phyloP scores from a whole-genome alignment of 2,888 invertebrate species.

The Exephanes ischioxanthus region DNA sequence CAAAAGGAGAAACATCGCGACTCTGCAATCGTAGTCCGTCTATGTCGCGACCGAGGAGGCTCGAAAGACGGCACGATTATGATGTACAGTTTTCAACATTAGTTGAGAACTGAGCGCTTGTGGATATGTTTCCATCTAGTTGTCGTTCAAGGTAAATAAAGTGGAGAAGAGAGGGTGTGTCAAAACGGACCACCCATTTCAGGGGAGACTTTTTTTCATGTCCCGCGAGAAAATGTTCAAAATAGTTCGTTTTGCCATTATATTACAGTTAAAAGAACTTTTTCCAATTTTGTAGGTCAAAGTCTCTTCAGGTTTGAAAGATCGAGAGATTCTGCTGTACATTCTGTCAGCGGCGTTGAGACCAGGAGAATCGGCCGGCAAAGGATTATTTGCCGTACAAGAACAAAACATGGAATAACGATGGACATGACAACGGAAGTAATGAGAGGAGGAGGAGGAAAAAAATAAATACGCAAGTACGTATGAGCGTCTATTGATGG shows the following conservation, averaged over 20 bases:
- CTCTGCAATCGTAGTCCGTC: background rate
- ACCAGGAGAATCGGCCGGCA: background rate
- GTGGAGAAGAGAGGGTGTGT: background rate
- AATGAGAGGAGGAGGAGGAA: slow-evolving; percentile 21
- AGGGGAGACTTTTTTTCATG: background rate
- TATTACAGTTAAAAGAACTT: too few relatives aligned
- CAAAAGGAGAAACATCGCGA: background rate
- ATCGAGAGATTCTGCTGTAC: background rate
- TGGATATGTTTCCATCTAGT: background rate
- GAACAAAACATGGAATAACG: slow-evolving; percentile 40
- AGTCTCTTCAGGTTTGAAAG: background rate
- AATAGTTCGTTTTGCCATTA: background rate
- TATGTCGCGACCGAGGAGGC: background rate
- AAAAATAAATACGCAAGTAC: slow-evolving; percentile 20
- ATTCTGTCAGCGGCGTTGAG: background rate
- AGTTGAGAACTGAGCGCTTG: background rate
- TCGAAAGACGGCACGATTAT: background rate
- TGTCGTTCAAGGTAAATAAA: background rate
- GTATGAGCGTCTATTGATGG: background rate
- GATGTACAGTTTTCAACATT: background rate
- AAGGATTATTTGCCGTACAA: slow-evolving; percentile 32
- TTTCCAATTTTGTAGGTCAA: background rate
- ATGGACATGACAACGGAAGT: slow-evolving; percentile 25
- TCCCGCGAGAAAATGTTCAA: background rate
- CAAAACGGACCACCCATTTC: background rate